Percentiles rank a stretch among this genome's conserved stretches.
Conservation (phyloP, 2,888 invertebrate species). For the Beris chalybata region DNA sequence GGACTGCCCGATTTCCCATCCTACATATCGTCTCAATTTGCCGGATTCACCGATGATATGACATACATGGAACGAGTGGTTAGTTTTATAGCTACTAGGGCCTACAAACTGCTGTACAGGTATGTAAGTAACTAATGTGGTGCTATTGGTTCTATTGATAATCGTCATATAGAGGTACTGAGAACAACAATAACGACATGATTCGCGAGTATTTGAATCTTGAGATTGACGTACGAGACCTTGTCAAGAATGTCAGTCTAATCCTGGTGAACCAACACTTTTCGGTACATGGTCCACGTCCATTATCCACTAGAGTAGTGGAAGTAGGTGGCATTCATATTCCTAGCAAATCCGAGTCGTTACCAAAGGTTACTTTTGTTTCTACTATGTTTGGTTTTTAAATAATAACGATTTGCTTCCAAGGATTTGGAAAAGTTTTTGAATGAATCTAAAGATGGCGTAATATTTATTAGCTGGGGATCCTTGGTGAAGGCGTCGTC, state of each 20-base stretch:
- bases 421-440: conserved; percentile 67
- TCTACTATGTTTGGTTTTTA: background rate
- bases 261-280: conserved; percentile 56
- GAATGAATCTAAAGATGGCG: conserved; percentile 65
- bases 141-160: background rate
- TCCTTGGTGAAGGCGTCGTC: conserved; percentile 70
- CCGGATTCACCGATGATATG: conserved; percentile 60
- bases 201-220: conserved; percentile 55
- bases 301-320: conserved; percentile 51
- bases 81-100: conserved; percentile 52
- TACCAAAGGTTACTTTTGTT: background rate
- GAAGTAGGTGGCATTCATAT: conserved; percentile 58
- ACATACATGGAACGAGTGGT: conserved; percentile 59
- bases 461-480: conserved; percentile 76
- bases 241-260: conserved; percentile 41
- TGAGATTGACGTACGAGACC: conserved; percentile 55
- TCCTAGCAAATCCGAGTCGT: background rate
- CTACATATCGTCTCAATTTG: conserved; percentile 61
- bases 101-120: conserved; percentile 47
- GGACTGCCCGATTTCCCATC: conserved; percentile 64
- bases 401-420: conserved; percentile 41
- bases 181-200: conserved; percentile 44
- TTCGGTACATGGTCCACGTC: conserved; percentile 52
- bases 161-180: conserved; percentile 36
- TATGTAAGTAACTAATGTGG: conserved; percentile 27